These are phyloP conservation scores for Papilio xuthus DNA, from an alignment of 1,140 invertebrate species.

Conservation along the genomic window DNA sequence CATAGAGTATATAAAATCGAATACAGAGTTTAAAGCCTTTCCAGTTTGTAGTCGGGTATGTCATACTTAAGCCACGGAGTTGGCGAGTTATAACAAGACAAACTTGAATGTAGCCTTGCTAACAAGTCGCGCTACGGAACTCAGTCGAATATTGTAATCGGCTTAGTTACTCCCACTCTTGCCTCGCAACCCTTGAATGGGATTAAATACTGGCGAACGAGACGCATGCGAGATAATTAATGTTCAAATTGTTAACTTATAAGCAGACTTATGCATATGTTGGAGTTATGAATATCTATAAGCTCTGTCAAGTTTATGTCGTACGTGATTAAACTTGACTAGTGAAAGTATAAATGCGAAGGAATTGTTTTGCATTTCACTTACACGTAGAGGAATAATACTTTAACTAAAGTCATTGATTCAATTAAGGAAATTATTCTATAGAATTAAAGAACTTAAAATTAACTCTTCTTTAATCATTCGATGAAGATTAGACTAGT, in stretches of 20 bases:
- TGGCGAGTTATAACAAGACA: slow-evolving; percentile 67
- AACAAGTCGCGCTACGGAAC: slow-evolving; percentile 61
- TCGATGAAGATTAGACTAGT: too few relatives aligned
- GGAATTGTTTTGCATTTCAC: too few relatives aligned
- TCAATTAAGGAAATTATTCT: too few relatives aligned
- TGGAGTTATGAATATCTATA: not conserved
- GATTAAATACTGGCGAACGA: slow-evolving; percentile 55
- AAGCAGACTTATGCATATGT: slow-evolving; percentile 36
- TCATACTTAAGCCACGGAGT: slow-evolving; percentile 51
- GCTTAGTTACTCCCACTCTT: slow-evolving; percentile 60
- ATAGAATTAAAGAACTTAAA: too few relatives aligned
- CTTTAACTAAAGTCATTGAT: too few relatives aligned
- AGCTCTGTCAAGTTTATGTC: slow-evolving; percentile 2
- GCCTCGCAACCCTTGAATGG: slow-evolving; percentile 59
- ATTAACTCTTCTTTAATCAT: too few relatives aligned
- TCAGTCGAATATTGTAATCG: slow-evolving; percentile 69
- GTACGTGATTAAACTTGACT: slow-evolving; percentile 1
- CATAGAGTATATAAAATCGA: slow-evolving; percentile 37
- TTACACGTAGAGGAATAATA: too few relatives aligned
- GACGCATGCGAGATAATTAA: slow-evolving; percentile 53
- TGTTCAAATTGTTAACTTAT: slow-evolving; percentile 42
- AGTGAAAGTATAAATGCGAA: not conserved
- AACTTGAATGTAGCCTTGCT: slow-evolving; percentile 62
- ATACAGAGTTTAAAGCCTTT: slow-evolving; percentile 50
- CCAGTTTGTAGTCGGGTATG: slow-evolving; percentile 47